A percentile compares a stretch with the other conserved stretches of the same genome.
These are phyloP conservation scores for Anarhynchus alexandrinus DNA, from an alignment of 2,113 vertebrate genomes.

Conservation along the genomic window DNA sequence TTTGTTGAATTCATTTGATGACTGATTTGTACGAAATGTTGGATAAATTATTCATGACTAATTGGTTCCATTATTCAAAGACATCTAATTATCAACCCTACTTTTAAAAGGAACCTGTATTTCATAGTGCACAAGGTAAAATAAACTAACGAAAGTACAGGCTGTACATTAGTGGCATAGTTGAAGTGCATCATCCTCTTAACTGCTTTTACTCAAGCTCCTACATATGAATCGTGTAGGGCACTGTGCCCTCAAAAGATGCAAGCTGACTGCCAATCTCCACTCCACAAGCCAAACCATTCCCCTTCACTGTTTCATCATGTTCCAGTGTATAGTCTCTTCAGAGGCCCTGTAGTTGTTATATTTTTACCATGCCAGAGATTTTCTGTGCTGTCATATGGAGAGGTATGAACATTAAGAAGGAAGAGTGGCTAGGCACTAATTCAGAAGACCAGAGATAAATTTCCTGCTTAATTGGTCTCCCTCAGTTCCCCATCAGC, in stretches of 20 bases:
- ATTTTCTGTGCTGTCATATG: background rate
- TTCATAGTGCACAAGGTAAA: background rate
- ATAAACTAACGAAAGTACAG: background rate
- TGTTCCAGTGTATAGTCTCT: background rate
- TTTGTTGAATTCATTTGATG: slow-evolving; percentile 15
- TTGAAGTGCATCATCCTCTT: background rate
- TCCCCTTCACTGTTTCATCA: background rate
- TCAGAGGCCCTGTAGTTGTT: background rate
- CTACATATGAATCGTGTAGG: background rate
- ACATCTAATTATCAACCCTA: background rate
- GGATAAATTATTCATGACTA: slow-evolving; percentile 34
- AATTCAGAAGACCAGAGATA: background rate
- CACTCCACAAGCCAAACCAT: background rate
- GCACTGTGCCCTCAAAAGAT: background rate
- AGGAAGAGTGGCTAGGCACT: background rate
- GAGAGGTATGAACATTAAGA: background rate
- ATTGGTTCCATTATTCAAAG: background rate
- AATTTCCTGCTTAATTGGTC: background rate
- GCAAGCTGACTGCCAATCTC: background rate
- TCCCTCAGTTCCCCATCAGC: background rate
- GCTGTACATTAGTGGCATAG: background rate
- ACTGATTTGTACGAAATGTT: slow-evolving; percentile 4
- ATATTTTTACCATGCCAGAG: background rate
- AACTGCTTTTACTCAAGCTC: background rate
- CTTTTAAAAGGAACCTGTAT: background rate